Conservation (phyloP, 2,797 vertebrate genomes). For the Gobionotothen gibberifrons region DNA sequence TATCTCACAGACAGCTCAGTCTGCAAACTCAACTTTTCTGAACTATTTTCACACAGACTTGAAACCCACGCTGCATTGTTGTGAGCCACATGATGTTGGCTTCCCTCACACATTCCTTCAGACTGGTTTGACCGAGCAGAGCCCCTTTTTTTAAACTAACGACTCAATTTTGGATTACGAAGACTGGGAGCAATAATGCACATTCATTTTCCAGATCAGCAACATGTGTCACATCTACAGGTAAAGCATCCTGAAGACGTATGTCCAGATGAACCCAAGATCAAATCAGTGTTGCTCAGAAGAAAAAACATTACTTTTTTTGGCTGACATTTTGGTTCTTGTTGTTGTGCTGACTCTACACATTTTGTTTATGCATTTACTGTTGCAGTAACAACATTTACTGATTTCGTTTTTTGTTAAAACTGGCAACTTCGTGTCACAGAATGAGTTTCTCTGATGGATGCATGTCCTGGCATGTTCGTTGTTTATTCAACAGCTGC, state of each 20-base stretch:
- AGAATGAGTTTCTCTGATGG: not conserved
- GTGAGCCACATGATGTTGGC: slow-evolving; percentile 55
- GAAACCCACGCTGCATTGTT: slow-evolving; percentile 34
- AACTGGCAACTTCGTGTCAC: not conserved
- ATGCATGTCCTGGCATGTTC: not conserved
- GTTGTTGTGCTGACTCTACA: not conserved
- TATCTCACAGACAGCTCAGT: slow-evolving; percentile 17
- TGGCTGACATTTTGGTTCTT: too few relatives aligned
- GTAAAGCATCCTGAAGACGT: not conserved
- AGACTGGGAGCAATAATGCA: not conserved
- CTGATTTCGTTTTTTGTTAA: not conserved
- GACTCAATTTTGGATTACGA: too few relatives aligned
- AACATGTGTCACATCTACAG: not conserved
- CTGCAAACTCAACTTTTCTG: slow-evolving; percentile 20
- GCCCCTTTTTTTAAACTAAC: too few relatives aligned
- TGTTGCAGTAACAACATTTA: not conserved
- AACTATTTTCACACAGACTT: slow-evolving; percentile 44
- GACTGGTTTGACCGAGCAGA: slow-evolving; percentile 41
- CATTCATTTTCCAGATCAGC: too few relatives aligned
- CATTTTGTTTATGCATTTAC: not conserved
- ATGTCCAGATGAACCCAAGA: not conserved
- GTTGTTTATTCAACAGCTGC: slow-evolving; percentile 5
- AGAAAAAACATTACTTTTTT: not conserved
- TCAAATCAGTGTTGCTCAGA: not conserved
- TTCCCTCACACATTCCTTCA: slow-evolving; percentile 42